Percentiles rank a stretch among this genome's conserved stretches.
These are phyloP conservation scores for Rhopalosiphum nymphaeae DNA, from an alignment of 2,888 invertebrate genomes.

Conservation along the genomic window DNA sequence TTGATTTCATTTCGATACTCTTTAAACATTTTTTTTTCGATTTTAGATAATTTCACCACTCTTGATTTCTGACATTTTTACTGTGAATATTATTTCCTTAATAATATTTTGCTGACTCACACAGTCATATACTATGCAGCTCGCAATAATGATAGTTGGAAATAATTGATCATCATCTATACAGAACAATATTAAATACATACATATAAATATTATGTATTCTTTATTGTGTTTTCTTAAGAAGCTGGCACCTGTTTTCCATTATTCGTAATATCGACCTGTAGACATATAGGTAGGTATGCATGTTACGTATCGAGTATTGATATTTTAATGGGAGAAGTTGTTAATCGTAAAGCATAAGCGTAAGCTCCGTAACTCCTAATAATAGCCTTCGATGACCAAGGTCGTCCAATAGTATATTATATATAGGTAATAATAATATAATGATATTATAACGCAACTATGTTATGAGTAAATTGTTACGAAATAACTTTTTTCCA, in stretches of 20 bases:
- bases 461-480: not conserved
- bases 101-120: not conserved
- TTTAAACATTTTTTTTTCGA: no score
- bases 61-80: no score
- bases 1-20: no score
- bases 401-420: not conserved
- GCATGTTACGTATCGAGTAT: not conserved
- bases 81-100: no score
- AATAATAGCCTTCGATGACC: slow-evolving; percentile 1
- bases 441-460: not conserved
- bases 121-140: not conserved
- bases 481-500: not conserved
- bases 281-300: not conserved
- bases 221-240: not conserved
- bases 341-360: not conserved
- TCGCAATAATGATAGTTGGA: not conserved
- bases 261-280: slow-evolving; percentile 9
- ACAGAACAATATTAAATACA: not conserved
- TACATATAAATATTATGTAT: not conserved
- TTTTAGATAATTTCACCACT: no score
- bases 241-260: not conserved
- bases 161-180: not conserved
- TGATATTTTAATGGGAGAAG: not conserved
- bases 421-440: not conserved
- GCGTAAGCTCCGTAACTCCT: not conserved